Base-by-base conservation (phyloP, 2,797 vertebrate species). In the Onychomys torridus region DNA sequence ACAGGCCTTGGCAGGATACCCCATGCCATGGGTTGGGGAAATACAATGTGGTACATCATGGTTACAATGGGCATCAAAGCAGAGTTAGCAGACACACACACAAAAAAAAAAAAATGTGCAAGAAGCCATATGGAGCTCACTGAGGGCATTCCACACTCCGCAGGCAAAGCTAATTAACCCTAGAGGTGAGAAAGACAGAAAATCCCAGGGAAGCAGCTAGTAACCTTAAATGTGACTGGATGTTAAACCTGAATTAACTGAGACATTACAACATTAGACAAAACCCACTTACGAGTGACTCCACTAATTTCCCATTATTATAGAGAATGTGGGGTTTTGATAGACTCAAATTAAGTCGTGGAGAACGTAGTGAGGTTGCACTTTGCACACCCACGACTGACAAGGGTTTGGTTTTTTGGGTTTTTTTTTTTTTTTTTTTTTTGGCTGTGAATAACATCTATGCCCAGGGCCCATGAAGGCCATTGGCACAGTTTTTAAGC, bases 141-240 rank as follows among this genome's bases (percentile, higher is more conserved):
- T 0, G n/a, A 14, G n/a, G 3, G 4, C 29, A 7, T 0, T 0
- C 4, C 1, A 1, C 0, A n/a, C 57, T 65, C 27, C n/a, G 21
- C 78, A 29, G 4, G 87, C 59, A 34, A 65, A 63, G 37, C 4
- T 65, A 67, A 27, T 8, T 13, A 52, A 11, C 52, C 16, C 32
- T 2, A n/a, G 32, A 46, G 5, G 12, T 3, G 9, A 82, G 46
- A 16, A n/a, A 32, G 43, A 34, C 16, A 46, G 91, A 12, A 19
- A 55, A 40, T 1, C 25, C 14, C 5, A 4, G 55, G 49, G 16
- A 16, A 2, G 9, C 11, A 0, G 23, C 6, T 5, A 7, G 7
- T 7, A 16, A 23, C 37, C 69, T 85, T 11, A 4, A 67, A 29
- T 0, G 40, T 23, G 55, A 63, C 19, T 19, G 1, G 6, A 63